Conservation (phyloP, 2,797 vertebrate species). For the Clarias platycephalus region DNA sequence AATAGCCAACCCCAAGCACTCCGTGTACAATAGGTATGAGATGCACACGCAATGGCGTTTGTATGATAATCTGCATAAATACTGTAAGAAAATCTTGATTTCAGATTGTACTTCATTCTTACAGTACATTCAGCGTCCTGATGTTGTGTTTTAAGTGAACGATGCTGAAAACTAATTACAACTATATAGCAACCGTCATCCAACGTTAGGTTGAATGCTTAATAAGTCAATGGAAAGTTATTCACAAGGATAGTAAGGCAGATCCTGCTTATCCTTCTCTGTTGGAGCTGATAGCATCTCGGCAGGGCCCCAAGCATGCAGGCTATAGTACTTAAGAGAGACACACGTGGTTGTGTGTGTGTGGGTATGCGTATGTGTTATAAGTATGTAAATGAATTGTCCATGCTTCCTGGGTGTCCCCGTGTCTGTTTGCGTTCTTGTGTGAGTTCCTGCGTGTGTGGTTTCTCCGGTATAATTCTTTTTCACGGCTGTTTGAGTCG, state of each 20-base stretch:
- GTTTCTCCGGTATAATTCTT: conserved; percentile 2
- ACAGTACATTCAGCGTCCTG: too few species aligned
- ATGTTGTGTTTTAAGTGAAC: too few species aligned
- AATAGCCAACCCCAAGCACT: too few species aligned
- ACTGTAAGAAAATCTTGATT: too few species aligned
- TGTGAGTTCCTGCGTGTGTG: conserved; percentile 24
- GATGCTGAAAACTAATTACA: too few species aligned
- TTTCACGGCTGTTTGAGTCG: conserved; percentile 37
- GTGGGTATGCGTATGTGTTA: conserved; percentile 49
- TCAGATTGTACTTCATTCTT: too few species aligned
- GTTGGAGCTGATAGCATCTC: conserved; percentile 46
- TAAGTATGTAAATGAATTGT: conserved; percentile 41
- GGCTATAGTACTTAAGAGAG: conserved; percentile 6
- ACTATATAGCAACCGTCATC: too few species aligned
- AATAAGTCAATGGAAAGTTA: not conserved
- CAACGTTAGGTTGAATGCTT: too few species aligned
- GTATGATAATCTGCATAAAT: too few species aligned
- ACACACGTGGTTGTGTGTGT: conserved; percentile 25
- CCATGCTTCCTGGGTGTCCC: conserved; percentile 22
- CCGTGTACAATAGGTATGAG: too few species aligned
- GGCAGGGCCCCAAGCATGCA: conserved; percentile 17
- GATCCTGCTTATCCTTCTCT: not conserved
- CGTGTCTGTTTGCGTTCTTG: not conserved
- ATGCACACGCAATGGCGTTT: too few species aligned
- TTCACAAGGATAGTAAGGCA: not conserved